Evolutionary conservation across 92 coral and sea anemone species (phyloP).

Genomic region (Porites divaricata): DNA sequence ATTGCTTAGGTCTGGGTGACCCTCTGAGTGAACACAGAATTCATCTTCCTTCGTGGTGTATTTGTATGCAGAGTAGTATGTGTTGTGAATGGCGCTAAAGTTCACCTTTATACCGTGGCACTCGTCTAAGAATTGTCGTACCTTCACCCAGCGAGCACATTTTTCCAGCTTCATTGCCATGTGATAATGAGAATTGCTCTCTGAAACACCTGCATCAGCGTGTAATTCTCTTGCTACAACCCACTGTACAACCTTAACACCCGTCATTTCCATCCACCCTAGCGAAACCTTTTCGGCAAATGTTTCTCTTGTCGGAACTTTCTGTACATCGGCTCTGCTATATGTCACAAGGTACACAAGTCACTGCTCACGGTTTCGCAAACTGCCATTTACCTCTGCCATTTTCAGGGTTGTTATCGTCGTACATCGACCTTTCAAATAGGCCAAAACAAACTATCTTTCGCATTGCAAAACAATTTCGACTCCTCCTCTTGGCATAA

Average conservation of each 20-base stretch:
- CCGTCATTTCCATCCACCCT: conserved; percentile 28
- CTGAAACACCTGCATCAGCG: conserved; percentile 4
- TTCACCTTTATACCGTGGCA: conserved; percentile 10
- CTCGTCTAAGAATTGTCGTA: conserved; percentile 11
- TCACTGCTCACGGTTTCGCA: neutral
- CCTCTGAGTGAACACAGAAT: neutral
- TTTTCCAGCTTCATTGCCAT: conserved; percentile 35
- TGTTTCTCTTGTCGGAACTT: too few species aligned
- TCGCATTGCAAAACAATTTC: too few species aligned
- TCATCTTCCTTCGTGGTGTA: conserved; percentile 31
- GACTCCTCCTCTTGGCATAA: too few species aligned
- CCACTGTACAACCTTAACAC: conserved; percentile 16
- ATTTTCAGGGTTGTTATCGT: too few species aligned
- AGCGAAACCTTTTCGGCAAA: neutral
- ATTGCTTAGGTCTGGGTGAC: conserved; percentile 24
- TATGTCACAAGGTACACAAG: conserved; percentile 7
- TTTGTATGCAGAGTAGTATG: conserved; percentile 30
- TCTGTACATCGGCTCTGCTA: conserved; percentile 5
- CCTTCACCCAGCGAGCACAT: conserved; percentile 18
- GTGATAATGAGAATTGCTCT: conserved; percentile 20
- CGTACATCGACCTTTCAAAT: too few species aligned
- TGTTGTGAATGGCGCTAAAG: conserved; percentile 33
- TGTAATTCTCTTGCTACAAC: conserved; percentile 30
- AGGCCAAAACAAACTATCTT: too few species aligned
- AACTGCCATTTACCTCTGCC: too few species aligned